Evolutionary conservation across 2,113 vertebrate genomes (phyloP).

Genomic region (Illadopsis cleaveri): DNA sequence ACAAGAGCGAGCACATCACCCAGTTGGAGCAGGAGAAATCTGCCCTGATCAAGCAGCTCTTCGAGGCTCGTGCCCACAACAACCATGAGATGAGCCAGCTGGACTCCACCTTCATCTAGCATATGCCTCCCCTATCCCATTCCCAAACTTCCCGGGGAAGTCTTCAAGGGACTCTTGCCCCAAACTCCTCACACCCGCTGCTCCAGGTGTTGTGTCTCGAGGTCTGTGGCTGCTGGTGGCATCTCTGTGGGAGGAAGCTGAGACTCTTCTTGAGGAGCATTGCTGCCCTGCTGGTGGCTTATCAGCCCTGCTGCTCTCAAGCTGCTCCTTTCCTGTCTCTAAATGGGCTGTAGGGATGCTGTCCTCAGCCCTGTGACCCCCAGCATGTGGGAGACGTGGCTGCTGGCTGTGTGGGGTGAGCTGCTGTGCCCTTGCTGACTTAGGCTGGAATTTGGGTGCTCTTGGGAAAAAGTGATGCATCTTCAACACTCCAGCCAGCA

Average conservation of each 20-base stretch:
- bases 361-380: accelerated
- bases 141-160: accelerated
- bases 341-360: not conserved
- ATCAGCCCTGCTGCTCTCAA: not conserved
- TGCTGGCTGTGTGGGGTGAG: not conserved
- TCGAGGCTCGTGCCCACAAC: constrained; percentile 84
- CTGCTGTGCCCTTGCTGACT: not conserved
- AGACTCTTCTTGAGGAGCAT: not conserved
- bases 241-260: not conserved
- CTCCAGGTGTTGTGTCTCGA: not conserved
- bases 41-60: constrained; percentile 93
- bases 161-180: not conserved
- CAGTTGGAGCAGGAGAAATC: constrained; percentile 97
- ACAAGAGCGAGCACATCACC: constrained; percentile 90
- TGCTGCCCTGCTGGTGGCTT: not conserved
- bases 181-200: accelerated
- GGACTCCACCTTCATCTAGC: constrained; percentile 93
- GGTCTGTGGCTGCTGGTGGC: not conserved
- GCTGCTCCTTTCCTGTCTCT: not conserved
- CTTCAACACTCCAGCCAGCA: not conserved
- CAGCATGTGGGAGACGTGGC: accelerated
- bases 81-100: constrained; percentile 82
- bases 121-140: accelerated
- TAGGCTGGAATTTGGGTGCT: not conserved
- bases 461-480: not conserved